Base-by-base conservation (phyloP, 2,797 vertebrate genomes). In the Hozukius guyotensis region DNA sequence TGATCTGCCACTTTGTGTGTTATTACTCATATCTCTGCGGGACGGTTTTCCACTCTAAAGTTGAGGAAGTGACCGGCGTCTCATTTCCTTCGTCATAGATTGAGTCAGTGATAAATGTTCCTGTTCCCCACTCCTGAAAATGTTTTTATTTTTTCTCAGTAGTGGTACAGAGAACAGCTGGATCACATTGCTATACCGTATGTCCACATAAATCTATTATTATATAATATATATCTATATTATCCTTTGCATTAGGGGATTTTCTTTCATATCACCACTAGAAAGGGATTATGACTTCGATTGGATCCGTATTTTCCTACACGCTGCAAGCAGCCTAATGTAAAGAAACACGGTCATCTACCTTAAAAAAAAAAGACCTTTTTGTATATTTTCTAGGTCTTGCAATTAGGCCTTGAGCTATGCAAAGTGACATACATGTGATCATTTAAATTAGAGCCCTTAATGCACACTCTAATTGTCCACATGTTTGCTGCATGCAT, bases 21-120 rank as follows among this genome's bases (percentile, higher is more conserved):
- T 60, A 57, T 87, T 89, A 87, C 77, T 93, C 88, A 92, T 87
- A 55, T 42, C 68, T 34, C 53, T 12, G 66, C 52, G 65, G 52
- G 69, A 34, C 5, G 16, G 24, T 27, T 84, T 77, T 84, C 81
- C 79, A 64, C 72, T 27, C 1, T 32, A 10, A 63, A 42, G 69
- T 61, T 85, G 57, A 75, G 91, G 87, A 93, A 93, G 90, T 93
- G 61, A 34, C 75, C 9, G 13, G n/a, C 24, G 49, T 75, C 71
- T 88, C 72, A 59, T 78, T 80, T 87, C 71, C 79, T 72, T 80
- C 61, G n/a, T 49, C 72, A 55, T 16, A 46, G 59, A 67, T 72
- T 81, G 77, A 85, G 20, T 82, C 76, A 52, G 66, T 64, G 52
- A 75, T 71, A 38, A 83, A 75, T 78, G 70, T 78, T 83, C 46